These are phyloP conservation scores for Hucho hucho DNA, from an alignment of 2,113 vertebrate genomes.

Conservation along the genomic window DNA sequence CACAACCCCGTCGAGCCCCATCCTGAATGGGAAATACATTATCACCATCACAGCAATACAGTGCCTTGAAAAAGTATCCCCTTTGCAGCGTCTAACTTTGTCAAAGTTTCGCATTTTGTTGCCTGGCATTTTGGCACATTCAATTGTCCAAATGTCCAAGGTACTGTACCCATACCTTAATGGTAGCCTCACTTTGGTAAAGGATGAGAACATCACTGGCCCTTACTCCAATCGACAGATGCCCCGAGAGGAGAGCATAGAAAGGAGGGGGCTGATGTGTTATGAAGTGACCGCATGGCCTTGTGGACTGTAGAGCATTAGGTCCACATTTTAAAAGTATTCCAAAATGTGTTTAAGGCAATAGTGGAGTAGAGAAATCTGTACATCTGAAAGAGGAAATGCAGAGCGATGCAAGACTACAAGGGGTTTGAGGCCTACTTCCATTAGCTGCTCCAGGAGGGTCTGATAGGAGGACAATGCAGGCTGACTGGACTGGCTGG, in stretches of 20 bases:
- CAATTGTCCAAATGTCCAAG: too few species aligned
- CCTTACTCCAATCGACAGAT: slow-evolving; percentile 79
- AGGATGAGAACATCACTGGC: slow-evolving; percentile 40
- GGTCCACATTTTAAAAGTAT: too few species aligned
- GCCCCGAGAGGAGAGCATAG: slow-evolving; percentile 60
- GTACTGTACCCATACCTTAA: slow-evolving; percentile 44
- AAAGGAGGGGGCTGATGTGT: too few species aligned
- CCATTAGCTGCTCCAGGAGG: slow-evolving; percentile 69
- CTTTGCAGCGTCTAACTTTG: too few species aligned
- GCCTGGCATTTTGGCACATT: too few species aligned
- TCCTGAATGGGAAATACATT: slow-evolving; percentile 53
- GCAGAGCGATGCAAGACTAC: slow-evolving; percentile 72
- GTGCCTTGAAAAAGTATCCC: too few species aligned
- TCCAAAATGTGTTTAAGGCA: too few species aligned
- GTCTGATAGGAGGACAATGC: slow-evolving; percentile 72
- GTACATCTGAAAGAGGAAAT: slow-evolving; percentile 68
- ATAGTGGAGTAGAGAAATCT: slow-evolving; percentile 70
- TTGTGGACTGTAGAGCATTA: too few species aligned
- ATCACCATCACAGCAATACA: background rate
- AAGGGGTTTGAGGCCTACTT: slow-evolving; percentile 69
- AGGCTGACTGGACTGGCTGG: slow-evolving; percentile 35
- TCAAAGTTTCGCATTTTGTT: too few species aligned
- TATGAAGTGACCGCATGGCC: too few species aligned
- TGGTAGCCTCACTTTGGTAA: slow-evolving; percentile 36
- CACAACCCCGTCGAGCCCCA: slow-evolving; percentile 76